Percentiles rank a stretch among this genome's conserved stretches.
Conservation (phyloP, 2,888 invertebrate genomes). For the Campopleginae sp. region DNA sequence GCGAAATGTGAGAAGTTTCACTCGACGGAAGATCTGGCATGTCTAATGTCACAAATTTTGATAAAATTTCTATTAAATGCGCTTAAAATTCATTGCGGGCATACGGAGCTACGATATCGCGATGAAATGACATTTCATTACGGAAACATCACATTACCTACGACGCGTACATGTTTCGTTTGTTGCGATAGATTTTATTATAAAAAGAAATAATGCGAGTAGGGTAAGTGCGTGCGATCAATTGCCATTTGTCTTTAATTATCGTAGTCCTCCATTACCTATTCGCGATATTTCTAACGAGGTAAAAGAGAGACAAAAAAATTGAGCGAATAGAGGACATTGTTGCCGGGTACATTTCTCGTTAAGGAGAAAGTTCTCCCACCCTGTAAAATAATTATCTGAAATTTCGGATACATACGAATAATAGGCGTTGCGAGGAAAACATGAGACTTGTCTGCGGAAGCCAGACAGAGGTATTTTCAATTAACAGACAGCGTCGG, state of each 20-base stretch:
- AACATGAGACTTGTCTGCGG: background rate
- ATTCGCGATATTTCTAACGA: background rate
- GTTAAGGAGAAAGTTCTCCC: background rate
- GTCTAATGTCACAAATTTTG: slow-evolving; percentile 1
- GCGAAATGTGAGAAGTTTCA: slow-evolving; percentile 9
- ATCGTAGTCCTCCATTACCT: background rate
- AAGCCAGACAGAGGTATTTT: slow-evolving; percentile 17
- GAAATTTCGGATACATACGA: background rate
- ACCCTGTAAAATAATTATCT: background rate
- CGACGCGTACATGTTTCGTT: background rate
- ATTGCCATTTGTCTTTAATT: background rate
- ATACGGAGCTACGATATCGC: background rate
- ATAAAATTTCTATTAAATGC: background rate
- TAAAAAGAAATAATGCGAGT: background rate
- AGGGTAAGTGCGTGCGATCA: background rate
- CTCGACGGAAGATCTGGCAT: background rate
- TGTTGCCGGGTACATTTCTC: background rate
- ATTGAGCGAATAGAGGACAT: background rate
- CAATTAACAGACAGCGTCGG: slow-evolving; percentile 17
- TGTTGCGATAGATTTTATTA: background rate
- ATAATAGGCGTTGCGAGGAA: background rate
- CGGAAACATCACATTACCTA: background rate
- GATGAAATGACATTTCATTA: background rate
- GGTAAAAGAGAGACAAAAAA: background rate
- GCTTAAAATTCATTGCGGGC: background rate